These are phyloP conservation scores for Girardinichthys multiradiatus DNA, from an alignment of 2,113 vertebrate genomes.

Conservation along the genomic window DNA sequence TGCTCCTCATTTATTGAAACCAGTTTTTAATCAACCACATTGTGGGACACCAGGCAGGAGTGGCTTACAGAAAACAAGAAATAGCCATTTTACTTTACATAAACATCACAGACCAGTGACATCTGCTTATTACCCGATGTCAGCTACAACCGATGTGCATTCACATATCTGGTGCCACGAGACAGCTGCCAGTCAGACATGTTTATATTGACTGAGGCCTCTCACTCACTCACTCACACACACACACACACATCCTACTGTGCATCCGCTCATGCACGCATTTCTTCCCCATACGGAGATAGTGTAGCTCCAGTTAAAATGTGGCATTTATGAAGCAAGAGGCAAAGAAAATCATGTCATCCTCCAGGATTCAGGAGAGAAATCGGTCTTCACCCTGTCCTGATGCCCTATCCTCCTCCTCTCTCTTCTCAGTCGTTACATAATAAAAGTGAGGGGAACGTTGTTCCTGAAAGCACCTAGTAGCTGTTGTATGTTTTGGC, in stretches of 20 bases:
- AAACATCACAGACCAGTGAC: slow-evolving; percentile 54
- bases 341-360: slow-evolving; percentile 70
- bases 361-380: slow-evolving; percentile 57
- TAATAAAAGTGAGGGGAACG: slow-evolving; percentile 45
- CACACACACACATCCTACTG: not conserved
- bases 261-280: slow-evolving; percentile 37
- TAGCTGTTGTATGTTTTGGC: slow-evolving; percentile 26
- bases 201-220: slow-evolving; percentile 49
- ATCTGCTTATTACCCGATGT: slow-evolving; percentile 69
- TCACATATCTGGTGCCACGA: slow-evolving; percentile 30
- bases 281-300: slow-evolving; percentile 3
- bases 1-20: slow-evolving; percentile 45
- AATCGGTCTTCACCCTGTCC: slow-evolving; percentile 27
- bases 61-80: not conserved
- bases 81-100: slow-evolving; percentile 7
- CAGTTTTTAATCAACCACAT: slow-evolving; percentile 37
- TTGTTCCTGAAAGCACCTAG: slow-evolving; percentile 30
- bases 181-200: slow-evolving; percentile 29
- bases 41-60: slow-evolving; percentile 1
- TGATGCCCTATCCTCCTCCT: slow-evolving; percentile 36
- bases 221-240: slow-evolving; percentile 28
- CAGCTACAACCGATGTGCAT: slow-evolving; percentile 47
- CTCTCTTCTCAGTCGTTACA: slow-evolving; percentile 48
- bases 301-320: slow-evolving; percentile 27
- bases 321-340: slow-evolving; percentile 79